Percentiles rank a stretch among this genome's conserved stretches.
Conservation (phyloP, 2,113 vertebrate genomes). For the Chionis minor region DNA sequence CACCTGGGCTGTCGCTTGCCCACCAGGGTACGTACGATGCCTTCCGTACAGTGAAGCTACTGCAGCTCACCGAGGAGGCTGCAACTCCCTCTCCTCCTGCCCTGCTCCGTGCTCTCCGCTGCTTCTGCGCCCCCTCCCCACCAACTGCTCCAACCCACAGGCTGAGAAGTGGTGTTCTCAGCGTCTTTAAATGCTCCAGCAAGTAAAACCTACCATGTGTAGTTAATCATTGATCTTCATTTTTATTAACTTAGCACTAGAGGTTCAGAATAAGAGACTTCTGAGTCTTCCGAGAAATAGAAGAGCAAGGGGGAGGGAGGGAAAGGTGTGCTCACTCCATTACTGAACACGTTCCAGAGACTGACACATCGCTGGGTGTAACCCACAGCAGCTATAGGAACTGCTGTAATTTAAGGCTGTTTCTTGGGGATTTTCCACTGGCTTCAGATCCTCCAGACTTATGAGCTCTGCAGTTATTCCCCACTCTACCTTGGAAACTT, state of each 20-base stretch:
- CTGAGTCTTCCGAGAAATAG: neutral
- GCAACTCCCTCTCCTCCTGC: neutral
- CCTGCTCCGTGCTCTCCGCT: neutral
- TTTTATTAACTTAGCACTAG: neutral
- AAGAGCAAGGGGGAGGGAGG: neutral
- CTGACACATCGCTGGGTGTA: neutral
- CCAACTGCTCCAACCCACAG: neutral
- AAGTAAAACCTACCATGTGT: neutral
- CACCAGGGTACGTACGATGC: fast-evolving
- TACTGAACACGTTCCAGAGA: neutral
- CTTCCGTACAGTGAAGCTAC: neutral
- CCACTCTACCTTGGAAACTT: neutral
- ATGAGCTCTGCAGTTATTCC: neutral
- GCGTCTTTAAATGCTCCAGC: neutral
- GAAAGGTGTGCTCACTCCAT: conserved; percentile 5
- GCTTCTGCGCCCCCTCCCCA: neutral
- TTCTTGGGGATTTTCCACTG: conserved; percentile 18
- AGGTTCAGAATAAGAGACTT: neutral
- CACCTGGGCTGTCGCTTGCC: neutral
- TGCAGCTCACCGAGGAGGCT: neutral
- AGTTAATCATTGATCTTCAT: neutral
- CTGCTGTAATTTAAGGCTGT: neutral
- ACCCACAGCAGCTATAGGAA: neutral
- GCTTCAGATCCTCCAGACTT: neutral
- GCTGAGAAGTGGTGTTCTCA: neutral